phyloP scores from a whole-genome alignment of 2,797 vertebrate species.

The Danio choprae region DNA sequence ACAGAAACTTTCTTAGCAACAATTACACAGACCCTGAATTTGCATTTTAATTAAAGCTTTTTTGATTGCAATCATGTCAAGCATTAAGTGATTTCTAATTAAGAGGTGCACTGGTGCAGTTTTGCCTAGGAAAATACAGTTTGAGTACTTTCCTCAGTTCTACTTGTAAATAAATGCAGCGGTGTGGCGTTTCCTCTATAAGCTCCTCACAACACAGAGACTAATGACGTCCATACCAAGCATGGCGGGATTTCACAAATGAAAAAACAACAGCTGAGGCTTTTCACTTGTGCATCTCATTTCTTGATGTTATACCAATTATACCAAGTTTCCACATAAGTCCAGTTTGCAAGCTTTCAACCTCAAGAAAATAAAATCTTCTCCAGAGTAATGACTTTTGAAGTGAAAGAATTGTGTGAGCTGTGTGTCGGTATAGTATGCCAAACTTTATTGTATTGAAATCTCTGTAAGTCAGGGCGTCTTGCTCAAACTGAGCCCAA shows the following conservation, averaged over 20 bases:
- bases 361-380: background rate
- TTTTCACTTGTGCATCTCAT: background rate
- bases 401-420: background rate
- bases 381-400: background rate
- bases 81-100: conserved; percentile 72
- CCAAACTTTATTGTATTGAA: background rate
- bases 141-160: conserved; percentile 51
- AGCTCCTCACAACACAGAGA: conserved; percentile 18
- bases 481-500: background rate
- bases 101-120: conserved; percentile 67
- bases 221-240: conserved; percentile 11
- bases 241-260: conserved; percentile 29
- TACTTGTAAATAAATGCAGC: conserved; percentile 46
- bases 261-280: conserved; percentile 11
- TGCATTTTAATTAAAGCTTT: conserved; percentile 74
- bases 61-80: conserved; percentile 69
- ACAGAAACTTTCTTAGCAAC: conserved; percentile 64
- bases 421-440: background rate
- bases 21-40: conserved; percentile 68
- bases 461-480: background rate
- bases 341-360: background rate
- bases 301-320: background rate
- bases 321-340: background rate
- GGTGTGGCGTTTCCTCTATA: conserved; percentile 14
- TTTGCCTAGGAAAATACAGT: conserved; percentile 62